Conservation (phyloP, 2,113 vertebrate species). For the Gadus macrocephalus region DNA sequence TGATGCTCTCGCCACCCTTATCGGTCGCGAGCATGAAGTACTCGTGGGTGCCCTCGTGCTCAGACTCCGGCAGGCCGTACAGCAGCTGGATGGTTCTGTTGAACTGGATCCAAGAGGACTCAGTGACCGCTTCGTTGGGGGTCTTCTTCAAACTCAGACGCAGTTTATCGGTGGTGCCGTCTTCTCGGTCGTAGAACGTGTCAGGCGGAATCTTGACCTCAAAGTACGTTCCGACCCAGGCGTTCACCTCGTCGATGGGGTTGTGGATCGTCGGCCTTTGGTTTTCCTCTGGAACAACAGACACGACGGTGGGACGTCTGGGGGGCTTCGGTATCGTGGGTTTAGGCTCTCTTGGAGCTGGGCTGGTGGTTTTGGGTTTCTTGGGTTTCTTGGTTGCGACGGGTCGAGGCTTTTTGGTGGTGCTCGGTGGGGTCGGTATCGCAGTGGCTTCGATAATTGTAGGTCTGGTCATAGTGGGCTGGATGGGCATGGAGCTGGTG, state of each 20-base stretch:
- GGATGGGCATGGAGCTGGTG: conserved; percentile 74
- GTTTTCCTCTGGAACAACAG: conserved; percentile 72
- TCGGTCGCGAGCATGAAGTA: conserved; percentile 93
- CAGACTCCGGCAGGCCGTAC: conserved; percentile 85
- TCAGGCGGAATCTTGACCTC: conserved; percentile 92
- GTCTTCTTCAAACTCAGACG: conserved; percentile 85
- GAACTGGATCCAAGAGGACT: conserved; percentile 92
- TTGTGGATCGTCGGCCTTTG: conserved; percentile 82
- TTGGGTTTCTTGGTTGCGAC: conserved; percentile 77
- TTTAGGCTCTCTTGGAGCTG: conserved; percentile 77
- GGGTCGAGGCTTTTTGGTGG: conserved; percentile 86
- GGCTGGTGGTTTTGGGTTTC: conserved; percentile 77
- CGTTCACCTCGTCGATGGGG: conserved; percentile 87
- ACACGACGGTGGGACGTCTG: conserved; percentile 66
- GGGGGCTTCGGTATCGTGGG: conserved; percentile 75
- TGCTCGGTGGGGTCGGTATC: conserved; percentile 76
- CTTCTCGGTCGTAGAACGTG: conserved; percentile 90
- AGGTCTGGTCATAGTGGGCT: conserved; percentile 81
- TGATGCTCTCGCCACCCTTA: conserved; percentile 84
- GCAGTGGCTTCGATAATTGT: conserved; percentile 84
- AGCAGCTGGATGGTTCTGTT: conserved; percentile 94
- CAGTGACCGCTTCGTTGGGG: conserved; percentile 80
- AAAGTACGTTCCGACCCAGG: conserved; percentile 94
- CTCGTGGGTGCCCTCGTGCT: conserved; percentile 84
- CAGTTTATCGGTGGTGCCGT: conserved; percentile 91